Base-by-base conservation (phyloP, 2,888 invertebrate genomes). In the Pyrgus malvae region DNA sequence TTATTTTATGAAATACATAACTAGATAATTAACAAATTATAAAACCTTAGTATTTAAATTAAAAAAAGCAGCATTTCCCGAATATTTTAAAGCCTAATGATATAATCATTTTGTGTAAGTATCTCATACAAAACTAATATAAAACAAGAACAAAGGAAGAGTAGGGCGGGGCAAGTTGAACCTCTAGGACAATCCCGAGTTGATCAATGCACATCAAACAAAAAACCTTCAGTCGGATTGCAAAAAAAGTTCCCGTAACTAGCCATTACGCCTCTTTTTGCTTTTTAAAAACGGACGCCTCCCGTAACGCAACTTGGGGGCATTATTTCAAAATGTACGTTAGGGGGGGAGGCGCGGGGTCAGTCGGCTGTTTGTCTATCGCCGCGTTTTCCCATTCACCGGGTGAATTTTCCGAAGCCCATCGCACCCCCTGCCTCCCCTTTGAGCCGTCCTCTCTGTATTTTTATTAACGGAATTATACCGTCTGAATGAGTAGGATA, bases 351-450 rank as follows among this genome's bases (percentile, higher is more conserved):
- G 70, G 72, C 58, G 69, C 70, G 77, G 80, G 85, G 88, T 86
- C 66, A 64, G 66, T 69, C 68, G 72, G 73, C 79, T 86, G 89
- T 88, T 89, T 89, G 87, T 89, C 89, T 90, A 89, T 86, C 82
- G 83, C 83, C 80, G 84, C 85, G 87, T 78, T 88, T 88, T 87
- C 80, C 83, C 86, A 86, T 87, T 88, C 88, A 88, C 79, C 76
- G 86, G 87, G 84, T 83, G 88, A 87, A 86, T 88, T 88, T 87
- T 83, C 89, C 87, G 84, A 87, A 81, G 86, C 84, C 83, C 83
- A 81, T 78, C 79, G 81, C 83, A 77, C 77, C 71, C 77, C 81
- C 71, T 64, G 70, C 69, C 57, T 68, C 74, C 66, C 63, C 76
- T 69, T 69, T 70, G 70, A 74, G 76, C 76, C 74, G 73, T 71